These are phyloP conservation scores for Scelioninae gen. 2 DNA, from an alignment of 2,888 invertebrate species.

Conservation along the genomic window DNA sequence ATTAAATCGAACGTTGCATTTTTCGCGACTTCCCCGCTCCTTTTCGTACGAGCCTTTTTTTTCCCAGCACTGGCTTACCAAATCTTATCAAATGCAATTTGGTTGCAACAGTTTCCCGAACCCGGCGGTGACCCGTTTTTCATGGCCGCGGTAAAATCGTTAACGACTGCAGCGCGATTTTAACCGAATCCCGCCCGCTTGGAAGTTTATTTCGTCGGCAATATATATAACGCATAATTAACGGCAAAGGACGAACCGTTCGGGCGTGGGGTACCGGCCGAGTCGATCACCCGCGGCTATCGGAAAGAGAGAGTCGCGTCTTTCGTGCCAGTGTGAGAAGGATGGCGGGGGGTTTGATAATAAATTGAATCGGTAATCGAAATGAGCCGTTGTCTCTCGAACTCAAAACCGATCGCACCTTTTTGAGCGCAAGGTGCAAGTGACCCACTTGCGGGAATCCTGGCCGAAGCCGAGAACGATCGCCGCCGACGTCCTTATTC, in stretches of 20 bases:
- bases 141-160: too few relatives aligned
- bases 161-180: too few relatives aligned
- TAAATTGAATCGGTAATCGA: slow-evolving; percentile 56
- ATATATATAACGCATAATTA: slow-evolving; percentile 37
- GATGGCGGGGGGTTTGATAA: slow-evolving; percentile 41
- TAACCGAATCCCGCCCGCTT: too few relatives aligned
- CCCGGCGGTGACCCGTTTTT: too few relatives aligned
- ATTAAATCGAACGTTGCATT: too few relatives aligned
- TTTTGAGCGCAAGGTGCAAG: slow-evolving; percentile 52
- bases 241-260: slow-evolving; percentile 24
- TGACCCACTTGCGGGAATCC: slow-evolving; percentile 54
- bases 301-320: slow-evolving; percentile 50
- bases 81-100: too few relatives aligned
- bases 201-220: neutral
- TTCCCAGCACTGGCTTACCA: too few relatives aligned
- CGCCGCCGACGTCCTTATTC: slow-evolving; percentile 51
- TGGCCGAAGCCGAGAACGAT: slow-evolving; percentile 51
- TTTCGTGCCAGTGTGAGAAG: slow-evolving; percentile 29
- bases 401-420: slow-evolving; percentile 49
- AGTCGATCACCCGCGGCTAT: slow-evolving; percentile 22
- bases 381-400: slow-evolving; percentile 54
- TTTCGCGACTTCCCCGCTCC: too few relatives aligned
- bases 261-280: slow-evolving; percentile 3
- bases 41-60: too few relatives aligned
- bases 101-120: too few relatives aligned